Evolutionary conservation across 2,113 vertebrate genomes (phyloP).

Genomic region (Notarius quadriscutis): DNA sequence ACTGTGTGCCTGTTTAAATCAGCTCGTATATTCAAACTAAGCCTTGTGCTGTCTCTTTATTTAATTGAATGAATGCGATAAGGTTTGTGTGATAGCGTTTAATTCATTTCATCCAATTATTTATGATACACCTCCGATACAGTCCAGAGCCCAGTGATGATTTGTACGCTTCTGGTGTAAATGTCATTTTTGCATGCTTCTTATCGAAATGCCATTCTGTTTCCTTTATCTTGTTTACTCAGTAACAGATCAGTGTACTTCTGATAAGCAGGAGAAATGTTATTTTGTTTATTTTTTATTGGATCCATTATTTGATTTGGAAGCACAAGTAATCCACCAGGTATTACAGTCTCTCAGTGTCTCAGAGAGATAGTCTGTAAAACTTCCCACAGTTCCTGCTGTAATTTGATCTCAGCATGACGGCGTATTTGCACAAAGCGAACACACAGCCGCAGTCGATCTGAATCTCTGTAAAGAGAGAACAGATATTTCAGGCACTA

Average conservation of each 20-base stretch:
- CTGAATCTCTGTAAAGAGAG: neutral
- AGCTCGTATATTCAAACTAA: neutral
- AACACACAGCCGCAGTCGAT: neutral
- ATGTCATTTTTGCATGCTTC: constrained; percentile 12
- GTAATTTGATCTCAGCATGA: constrained; percentile 15
- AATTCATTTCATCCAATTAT: neutral
- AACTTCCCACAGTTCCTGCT: constrained; percentile 18
- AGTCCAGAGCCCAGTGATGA: neutral
- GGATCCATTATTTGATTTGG: neutral
- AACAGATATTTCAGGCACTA: neutral
- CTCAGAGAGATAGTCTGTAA: neutral
- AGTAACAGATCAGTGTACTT: neutral
- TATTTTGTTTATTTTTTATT: neutral
- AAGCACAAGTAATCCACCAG: neutral
- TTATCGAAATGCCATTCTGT: constrained; percentile 4
- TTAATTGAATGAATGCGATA: neutral
- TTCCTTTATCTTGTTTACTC: neutral
- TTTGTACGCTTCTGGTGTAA: neutral
- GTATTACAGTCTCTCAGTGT: neutral
- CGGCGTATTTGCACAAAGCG: neutral
- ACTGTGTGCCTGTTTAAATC: neutral
- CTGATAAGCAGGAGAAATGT: neutral
- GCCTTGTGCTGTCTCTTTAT: neutral
- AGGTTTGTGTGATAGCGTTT: neutral
- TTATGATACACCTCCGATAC: neutral